Conservation (phyloP, 2,888 invertebrate genomes). For the Thereva unica region DNA sequence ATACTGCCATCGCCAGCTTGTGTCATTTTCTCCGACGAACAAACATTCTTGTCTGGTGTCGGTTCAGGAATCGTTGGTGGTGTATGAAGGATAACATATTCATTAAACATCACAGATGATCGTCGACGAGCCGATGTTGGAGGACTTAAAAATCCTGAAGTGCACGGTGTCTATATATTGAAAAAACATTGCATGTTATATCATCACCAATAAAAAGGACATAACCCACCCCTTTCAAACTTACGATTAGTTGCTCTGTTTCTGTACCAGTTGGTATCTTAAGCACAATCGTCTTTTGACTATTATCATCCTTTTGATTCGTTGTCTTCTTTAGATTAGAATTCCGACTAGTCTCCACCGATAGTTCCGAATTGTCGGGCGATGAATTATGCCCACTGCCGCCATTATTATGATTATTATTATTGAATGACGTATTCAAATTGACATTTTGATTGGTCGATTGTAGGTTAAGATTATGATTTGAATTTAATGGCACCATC, state of each 20-base stretch:
- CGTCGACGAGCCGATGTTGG: slow-evolving; percentile 71
- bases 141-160: slow-evolving; percentile 72
- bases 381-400: slow-evolving; percentile 51
- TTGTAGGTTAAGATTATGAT: slow-evolving; percentile 48
- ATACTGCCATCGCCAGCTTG: slow-evolving; percentile 78
- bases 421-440: slow-evolving; percentile 26
- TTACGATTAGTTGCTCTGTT: slow-evolving; percentile 57
- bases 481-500: slow-evolving; percentile 57
- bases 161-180: slow-evolving; percentile 66
- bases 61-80: slow-evolving; percentile 54
- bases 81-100: slow-evolving; percentile 77
- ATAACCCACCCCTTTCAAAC: slow-evolving; percentile 46
- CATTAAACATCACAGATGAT: slow-evolving; percentile 88
- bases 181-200: neutral
- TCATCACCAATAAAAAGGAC: slow-evolving; percentile 24
- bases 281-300: slow-evolving; percentile 55
- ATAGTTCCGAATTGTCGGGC: slow-evolving; percentile 57
- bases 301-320: slow-evolving; percentile 46
- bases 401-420: slow-evolving; percentile 29
- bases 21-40: slow-evolving; percentile 87
- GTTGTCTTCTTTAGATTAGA: slow-evolving; percentile 52
- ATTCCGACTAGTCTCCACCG: slow-evolving; percentile 45
- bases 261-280: slow-evolving; percentile 56
- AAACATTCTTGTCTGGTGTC: slow-evolving; percentile 63
- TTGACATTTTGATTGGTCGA: slow-evolving; percentile 30